Base-by-base conservation (phyloP, 1,140 invertebrate genomes). In the Gonatopus flavifemur region DNA sequence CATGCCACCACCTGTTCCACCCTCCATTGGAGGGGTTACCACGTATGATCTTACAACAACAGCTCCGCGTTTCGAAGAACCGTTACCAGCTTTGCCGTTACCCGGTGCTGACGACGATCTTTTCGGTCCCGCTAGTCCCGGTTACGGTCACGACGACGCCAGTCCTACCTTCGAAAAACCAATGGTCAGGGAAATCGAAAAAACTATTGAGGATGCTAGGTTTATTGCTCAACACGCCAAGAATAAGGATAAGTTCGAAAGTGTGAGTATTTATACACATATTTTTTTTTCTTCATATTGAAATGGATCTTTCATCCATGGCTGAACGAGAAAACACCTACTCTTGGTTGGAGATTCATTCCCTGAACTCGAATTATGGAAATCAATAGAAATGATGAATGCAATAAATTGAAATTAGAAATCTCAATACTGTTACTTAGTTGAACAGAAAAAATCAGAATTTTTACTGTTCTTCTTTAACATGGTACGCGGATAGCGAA, bases 201-300 rank as follows among this genome's bases (percentile, higher is more conserved):
- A 91, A 70, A 91, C 91, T 61, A 87, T 94, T 70, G 87, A 91
- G 71, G 90, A 91, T 57, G 90, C 92, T 35, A 86, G 89, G 71
- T 96, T 95, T 77, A 94, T 95, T 78, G 93, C 93, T 70, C 93
- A 95, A 77, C 92, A 94, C 74, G 90, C 93, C 69, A 90, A 87
- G 77, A 95, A 96, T 79, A 93, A 94, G 76, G 92, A 95, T 79
- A 91, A 90, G 71, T 95, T 94, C 71, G 91, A 93, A 74, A 91
- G 87, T 76, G 93, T 94, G 80, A 91, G 90, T 89, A 43, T 63
- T n/a, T n/a, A n/a, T n/a, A n/a, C n/a, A n/a, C n/a, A 20, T 6
- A 20, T 32, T 25, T 53, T 47, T 39, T 20, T 21, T 46, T 47
- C 10, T 41, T 12, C 4, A 21, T n/a, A n/a, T n/a, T n/a, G n/a